Evolutionary conservation across 2,797 vertebrate species (phyloP), one percentile per base, ranked within the genome.

Genomic region (Gadopsis bispinosus): DNA sequence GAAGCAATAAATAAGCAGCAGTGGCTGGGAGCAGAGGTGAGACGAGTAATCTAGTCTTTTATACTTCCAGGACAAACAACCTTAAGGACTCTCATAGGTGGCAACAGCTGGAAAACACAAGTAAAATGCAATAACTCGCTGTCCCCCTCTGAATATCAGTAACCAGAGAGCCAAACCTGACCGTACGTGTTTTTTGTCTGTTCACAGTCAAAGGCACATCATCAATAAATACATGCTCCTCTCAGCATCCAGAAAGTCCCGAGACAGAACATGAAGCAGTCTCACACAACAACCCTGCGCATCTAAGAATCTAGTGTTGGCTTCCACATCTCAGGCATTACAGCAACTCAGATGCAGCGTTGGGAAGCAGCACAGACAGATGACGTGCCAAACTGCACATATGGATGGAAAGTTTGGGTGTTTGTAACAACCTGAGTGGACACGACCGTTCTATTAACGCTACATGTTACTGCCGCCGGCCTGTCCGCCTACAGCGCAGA

Each of bases 1-100:
- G 75, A 78, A 47, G 84, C 33, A 62, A 80, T 75, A 77, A 82
- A 83, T 55, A 20, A 80, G 71, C n/a, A 48, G 63, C 43, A 69
- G 73, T 14, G 19, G 31, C 22, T 39, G 37, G 35, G 43, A 59
- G 53, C 4, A 26, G 62, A 81, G 53, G 51, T 47, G 54, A 77
- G 22, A 43, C 0, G 5, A 81, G 77, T 71, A 64, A 88, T 69
- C 60, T 48, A 16, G 39, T 75, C 43, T 73, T 73, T 68, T 19
- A 43, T 37, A 19, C n/a, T 48, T 7, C n/a, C 14, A 12, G 17
- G 53, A 79, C 47, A 55, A 73, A 75, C 26, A 20, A 37, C 47
- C 39, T 26, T 5, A 74, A 31, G 4, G 59, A 39, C 45, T 65
- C 16, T 62, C 51, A 70, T 33, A 70, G 71, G 58, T 51, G 61